Conservation (phyloP, 2,888 invertebrate species). For the Eremobia ochroleuca region DNA sequence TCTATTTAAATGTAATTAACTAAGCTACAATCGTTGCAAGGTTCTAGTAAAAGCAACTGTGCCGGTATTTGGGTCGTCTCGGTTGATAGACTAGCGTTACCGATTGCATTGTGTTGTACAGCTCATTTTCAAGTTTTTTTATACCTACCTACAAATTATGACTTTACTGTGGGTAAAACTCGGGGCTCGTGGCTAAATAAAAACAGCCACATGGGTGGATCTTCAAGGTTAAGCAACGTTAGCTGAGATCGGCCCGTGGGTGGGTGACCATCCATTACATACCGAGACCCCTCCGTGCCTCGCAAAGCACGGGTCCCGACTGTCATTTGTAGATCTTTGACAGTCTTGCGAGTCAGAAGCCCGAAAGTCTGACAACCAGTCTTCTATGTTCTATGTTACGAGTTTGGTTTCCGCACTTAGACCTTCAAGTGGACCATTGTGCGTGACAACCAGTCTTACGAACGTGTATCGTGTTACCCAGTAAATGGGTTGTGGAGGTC, state of each 20-base stretch:
- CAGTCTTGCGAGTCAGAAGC: too few relatives aligned
- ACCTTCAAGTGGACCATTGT: too few relatives aligned
- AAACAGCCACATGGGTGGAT: not conserved
- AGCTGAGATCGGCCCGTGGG: not conserved
- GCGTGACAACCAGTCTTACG: too few relatives aligned
- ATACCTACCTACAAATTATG: not conserved
- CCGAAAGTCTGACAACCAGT: too few relatives aligned
- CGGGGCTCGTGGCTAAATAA: not conserved
- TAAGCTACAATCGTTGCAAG: not conserved
- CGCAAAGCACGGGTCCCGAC: too few relatives aligned
- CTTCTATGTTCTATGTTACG: too few relatives aligned
- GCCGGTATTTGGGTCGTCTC: conserved; percentile 13
- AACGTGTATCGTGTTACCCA: not conserved
- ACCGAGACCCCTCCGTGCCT: too few relatives aligned
- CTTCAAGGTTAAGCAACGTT: not conserved
- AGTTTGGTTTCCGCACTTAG: too few relatives aligned
- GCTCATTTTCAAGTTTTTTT: not conserved
- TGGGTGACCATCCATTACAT: not conserved
- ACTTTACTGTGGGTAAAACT: not conserved
- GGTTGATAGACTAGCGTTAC: not conserved
- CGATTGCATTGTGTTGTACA: not conserved
- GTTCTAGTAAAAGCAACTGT: not conserved
- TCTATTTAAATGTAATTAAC: not conserved
- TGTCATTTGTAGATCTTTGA: too few relatives aligned
- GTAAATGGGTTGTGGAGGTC: not conserved